Evolutionary conservation across 2,888 invertebrate species (phyloP), one percentile per base, ranked within the genome.

Genomic region (Marasmarcha lunaedactyla): DNA sequence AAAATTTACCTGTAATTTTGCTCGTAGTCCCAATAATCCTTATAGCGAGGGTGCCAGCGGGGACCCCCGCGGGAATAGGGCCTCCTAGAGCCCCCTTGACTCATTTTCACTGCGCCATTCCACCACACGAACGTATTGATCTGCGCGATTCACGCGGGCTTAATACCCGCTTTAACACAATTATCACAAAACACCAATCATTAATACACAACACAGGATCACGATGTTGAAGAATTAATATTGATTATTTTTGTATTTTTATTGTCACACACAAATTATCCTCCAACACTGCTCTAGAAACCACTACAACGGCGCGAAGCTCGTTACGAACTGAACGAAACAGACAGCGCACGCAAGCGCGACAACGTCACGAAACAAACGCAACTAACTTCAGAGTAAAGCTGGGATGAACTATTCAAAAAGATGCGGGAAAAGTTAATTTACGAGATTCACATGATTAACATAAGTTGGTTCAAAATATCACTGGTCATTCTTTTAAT

Each of bases 1-100:
- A 15, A 15, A 15, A 47, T 50, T 40, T 44, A 69, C 81, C 81
- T 83, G 59, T 79, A 83, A 51, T 77, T 81, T 43, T 83, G 81
- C 42, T 83, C 83, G 65, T 78, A 81, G 49, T 81, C 83, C 81
- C 81, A 83, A 59, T 78, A 83, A 44, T 83, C 83, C 64, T 83
- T 83, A 69, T 83, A 83, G 40, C 81, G 78, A 54, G 79, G 78
- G 60, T 81, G 79, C 78, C 81, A 83, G 36, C 81, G 71, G 40
- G 72, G 79, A 50, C 79, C 79, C 57, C 81, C 81, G 52, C 79
- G 79, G 46, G 79, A 79, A 49, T 74, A 81, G 45, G 81, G 81
- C 51, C 81, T 62, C 46, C 81, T 51, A 1, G 81, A 81, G 52
- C 83, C 81, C 44, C 81, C 81, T 51, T 81, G 81, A 57, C 81